Conservation (phyloP, 2,113 vertebrate species). For the Marcusenius ussheri region DNA sequence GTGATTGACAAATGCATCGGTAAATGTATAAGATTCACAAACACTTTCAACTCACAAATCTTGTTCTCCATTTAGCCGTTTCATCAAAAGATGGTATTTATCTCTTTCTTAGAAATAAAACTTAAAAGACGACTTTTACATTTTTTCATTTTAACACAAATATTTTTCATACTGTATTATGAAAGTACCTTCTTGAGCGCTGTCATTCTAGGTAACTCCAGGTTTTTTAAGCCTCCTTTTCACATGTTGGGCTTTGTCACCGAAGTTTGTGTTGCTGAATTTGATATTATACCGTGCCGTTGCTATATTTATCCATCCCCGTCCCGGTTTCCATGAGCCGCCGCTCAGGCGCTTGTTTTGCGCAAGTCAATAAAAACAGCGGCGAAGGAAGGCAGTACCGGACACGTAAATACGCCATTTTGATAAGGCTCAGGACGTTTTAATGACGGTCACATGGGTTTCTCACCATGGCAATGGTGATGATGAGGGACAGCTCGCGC, state of each 20-base stretch:
- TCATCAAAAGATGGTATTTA: not conserved
- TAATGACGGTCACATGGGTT: conserved; percentile 6
- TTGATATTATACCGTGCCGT: not conserved
- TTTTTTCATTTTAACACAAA: not conserved
- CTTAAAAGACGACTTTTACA: not conserved
- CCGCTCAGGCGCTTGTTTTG: not conserved
- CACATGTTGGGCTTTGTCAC: not conserved
- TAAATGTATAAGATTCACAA: not conserved
- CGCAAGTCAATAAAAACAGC: not conserved
- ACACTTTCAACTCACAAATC: not conserved
- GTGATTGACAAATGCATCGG: not conserved
- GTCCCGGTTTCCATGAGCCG: not conserved
- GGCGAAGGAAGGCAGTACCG: not conserved
- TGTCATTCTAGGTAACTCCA: conserved; percentile 17
- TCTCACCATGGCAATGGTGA: conserved; percentile 14
- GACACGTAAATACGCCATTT: conserved; percentile 13
- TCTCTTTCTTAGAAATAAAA: not conserved
- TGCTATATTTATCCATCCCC: not conserved
- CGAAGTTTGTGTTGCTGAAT: not conserved
- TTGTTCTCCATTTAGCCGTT: not conserved
- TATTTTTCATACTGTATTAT: not conserved
- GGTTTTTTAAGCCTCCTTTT: not conserved
- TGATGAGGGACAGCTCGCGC: not conserved
- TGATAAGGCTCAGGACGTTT: not conserved
- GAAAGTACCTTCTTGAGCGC: conserved; percentile 11